Conservation (phyloP, 2,113 vertebrate genomes). For the Petrocephalus microphthalmus region DNA sequence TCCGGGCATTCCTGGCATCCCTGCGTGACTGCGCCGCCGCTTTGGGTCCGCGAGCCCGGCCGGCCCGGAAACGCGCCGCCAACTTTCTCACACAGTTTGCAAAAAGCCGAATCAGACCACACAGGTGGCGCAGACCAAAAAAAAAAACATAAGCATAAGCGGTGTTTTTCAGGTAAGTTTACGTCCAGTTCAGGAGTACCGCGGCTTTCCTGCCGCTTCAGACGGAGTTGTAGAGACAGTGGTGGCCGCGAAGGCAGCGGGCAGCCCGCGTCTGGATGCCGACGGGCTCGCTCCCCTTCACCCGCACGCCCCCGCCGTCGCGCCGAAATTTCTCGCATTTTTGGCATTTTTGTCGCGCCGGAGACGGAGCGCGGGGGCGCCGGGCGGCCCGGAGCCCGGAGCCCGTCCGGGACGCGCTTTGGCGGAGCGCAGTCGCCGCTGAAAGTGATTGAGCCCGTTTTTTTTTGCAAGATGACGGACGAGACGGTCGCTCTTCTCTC, state of each 20-base stretch:
- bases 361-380: slow-evolving; percentile 52
- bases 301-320: slow-evolving; percentile 23
- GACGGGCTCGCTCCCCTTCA: slow-evolving; percentile 17
- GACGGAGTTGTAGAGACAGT: not conserved
- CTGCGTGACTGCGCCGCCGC: slow-evolving; percentile 68
- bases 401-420: slow-evolving; percentile 2
- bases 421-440: not conserved
- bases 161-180: slow-evolving; percentile 61
- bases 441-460: not conserved
- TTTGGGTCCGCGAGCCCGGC: slow-evolving; percentile 57
- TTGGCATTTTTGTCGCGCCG: slow-evolving; percentile 44
- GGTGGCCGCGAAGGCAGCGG: not conserved
- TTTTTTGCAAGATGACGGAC: slow-evolving; percentile 56
- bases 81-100: slow-evolving; percentile 31
- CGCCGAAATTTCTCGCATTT: slow-evolving; percentile 47
- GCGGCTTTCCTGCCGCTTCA: not conserved
- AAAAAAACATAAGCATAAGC: slow-evolving; percentile 44
- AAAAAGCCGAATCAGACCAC: slow-evolving; percentile 13
- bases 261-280: slow-evolving; percentile 11
- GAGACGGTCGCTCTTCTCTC: slow-evolving; percentile 52
- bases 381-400: slow-evolving; percentile 30
- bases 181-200: slow-evolving; percentile 23
- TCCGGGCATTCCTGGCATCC: slow-evolving; percentile 94
- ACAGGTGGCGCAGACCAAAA: slow-evolving; percentile 25
- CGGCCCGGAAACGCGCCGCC: slow-evolving; percentile 25